phyloP scores from a whole-genome alignment of 2,888 invertebrate species.

The Brachyopa scutellaris region DNA sequence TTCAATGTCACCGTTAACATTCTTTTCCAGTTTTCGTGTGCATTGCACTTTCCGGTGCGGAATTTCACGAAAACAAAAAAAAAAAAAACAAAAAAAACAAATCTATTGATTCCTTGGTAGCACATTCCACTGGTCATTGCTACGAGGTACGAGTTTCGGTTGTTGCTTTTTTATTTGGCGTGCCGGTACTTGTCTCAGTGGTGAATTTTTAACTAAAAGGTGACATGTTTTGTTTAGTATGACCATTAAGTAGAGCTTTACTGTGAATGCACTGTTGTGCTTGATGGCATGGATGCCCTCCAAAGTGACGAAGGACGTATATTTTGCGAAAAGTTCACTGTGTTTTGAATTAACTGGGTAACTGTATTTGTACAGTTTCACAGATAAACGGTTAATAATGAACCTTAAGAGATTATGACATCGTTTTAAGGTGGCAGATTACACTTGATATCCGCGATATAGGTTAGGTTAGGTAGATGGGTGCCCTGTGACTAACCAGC shows the following conservation, averaged over 20 bases:
- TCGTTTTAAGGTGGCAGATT: too few relatives aligned
- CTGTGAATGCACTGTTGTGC: background rate
- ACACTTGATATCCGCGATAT: too few relatives aligned
- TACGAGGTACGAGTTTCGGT: background rate
- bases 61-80: background rate
- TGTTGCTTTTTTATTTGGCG: background rate
- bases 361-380: background rate
- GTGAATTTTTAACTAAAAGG: background rate
- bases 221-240: background rate
- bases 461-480: too few relatives aligned
- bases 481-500: too few relatives aligned
- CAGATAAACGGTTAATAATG: background rate
- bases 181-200: conserved; percentile 3
- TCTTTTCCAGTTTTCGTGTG: conserved; percentile 5
- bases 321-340: background rate
- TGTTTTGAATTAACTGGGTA: background rate
- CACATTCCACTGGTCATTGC: background rate
- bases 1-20: conserved; percentile 22
- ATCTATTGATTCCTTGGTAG: background rate
- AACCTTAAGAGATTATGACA: background rate
- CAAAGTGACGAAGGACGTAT: background rate
- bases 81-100: background rate
- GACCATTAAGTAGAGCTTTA: background rate
- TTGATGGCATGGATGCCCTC: background rate
- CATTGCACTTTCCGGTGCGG: background rate